Conservation (phyloP, 1,140 invertebrate species). For the Calliopsis andreniformis region DNA sequence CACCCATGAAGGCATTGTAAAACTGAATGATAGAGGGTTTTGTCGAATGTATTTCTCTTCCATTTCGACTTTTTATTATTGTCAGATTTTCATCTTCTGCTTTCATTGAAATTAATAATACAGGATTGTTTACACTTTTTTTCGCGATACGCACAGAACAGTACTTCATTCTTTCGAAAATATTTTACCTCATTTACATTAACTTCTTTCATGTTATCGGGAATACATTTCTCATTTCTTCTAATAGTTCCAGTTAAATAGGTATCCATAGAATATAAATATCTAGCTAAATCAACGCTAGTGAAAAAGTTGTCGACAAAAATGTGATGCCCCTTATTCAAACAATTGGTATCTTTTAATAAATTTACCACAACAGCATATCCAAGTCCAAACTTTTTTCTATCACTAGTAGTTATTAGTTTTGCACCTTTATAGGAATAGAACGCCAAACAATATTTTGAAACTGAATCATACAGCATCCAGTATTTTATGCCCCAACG, state of each 20-base stretch:
- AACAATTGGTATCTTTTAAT: slow-evolving; percentile 11
- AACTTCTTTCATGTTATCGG: no score
- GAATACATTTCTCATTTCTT: no score
- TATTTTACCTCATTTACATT: no score
- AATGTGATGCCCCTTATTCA: slow-evolving; percentile 14
- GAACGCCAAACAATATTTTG: slow-evolving; percentile 64
- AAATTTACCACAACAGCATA: slow-evolving; percentile 9
- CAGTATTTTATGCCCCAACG: slow-evolving; percentile 67
- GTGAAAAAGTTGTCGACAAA: slow-evolving; percentile 39
- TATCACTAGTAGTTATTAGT: slow-evolving; percentile 1
- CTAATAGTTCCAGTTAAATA: slow-evolving; percentile 56
- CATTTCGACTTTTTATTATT: slow-evolving; percentile 30
- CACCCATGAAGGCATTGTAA: slow-evolving; percentile 56
- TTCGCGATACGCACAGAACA: no score
- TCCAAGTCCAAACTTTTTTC: slow-evolving; percentile 2
- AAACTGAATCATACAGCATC: slow-evolving; percentile 61
- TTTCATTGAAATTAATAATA: slow-evolving; percentile 28
- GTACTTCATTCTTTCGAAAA: no score
- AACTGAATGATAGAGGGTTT: slow-evolving; percentile 33
- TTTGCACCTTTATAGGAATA: slow-evolving; percentile 59
- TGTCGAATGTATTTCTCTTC: slow-evolving; percentile 29
- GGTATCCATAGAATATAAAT: slow-evolving; percentile 40
- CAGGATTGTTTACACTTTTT: neutral
- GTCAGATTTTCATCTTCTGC: slow-evolving; percentile 29
- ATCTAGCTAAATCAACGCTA: slow-evolving; percentile 42